Evolutionary conservation across 2,797 vertebrate species (phyloP).

Genomic region (Thalassophryne amazonica): DNA sequence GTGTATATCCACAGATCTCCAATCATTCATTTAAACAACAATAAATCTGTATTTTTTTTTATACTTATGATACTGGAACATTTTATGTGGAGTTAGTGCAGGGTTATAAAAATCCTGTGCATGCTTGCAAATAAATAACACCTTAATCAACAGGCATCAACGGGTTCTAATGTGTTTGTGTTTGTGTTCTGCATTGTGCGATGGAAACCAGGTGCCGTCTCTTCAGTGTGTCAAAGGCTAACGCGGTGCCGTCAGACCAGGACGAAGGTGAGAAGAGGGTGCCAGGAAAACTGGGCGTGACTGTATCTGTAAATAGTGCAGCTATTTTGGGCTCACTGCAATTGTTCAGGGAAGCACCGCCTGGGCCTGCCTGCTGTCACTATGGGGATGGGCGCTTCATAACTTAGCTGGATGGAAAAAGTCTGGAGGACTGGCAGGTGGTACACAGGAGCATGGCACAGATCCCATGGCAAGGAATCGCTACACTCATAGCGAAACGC

Average conservation of each 20-base stretch:
- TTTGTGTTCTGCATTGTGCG: not conserved
- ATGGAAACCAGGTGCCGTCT: conserved; percentile 45
- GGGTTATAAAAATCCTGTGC: too few species aligned
- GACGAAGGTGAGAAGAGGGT: conserved; percentile 49
- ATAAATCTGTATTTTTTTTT: too few species aligned
- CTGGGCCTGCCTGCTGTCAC: conserved; percentile 78
- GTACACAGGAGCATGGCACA: conserved; percentile 73
- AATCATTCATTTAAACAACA: too few species aligned
- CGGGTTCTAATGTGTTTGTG: too few species aligned
- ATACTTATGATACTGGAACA: too few species aligned
- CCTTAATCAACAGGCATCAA: too few species aligned
- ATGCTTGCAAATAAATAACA: too few species aligned
- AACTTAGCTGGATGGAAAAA: conserved; percentile 78
- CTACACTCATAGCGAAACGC: conserved; percentile 51
- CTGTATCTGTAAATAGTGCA: conserved; percentile 69
- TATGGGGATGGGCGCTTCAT: conserved; percentile 71
- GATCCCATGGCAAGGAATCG: conserved; percentile 60
- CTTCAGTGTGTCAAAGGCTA: conserved; percentile 57
- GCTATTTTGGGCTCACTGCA: conserved; percentile 70
- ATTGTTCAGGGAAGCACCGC: conserved; percentile 58
- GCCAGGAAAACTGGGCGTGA: conserved; percentile 76
- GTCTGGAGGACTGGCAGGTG: conserved; percentile 77
- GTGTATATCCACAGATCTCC: too few species aligned
- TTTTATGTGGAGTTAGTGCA: too few species aligned
- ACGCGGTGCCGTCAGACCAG: conserved; percentile 34